Conservation (phyloP, 2,113 vertebrate genomes). For the Cettia cetti region DNA sequence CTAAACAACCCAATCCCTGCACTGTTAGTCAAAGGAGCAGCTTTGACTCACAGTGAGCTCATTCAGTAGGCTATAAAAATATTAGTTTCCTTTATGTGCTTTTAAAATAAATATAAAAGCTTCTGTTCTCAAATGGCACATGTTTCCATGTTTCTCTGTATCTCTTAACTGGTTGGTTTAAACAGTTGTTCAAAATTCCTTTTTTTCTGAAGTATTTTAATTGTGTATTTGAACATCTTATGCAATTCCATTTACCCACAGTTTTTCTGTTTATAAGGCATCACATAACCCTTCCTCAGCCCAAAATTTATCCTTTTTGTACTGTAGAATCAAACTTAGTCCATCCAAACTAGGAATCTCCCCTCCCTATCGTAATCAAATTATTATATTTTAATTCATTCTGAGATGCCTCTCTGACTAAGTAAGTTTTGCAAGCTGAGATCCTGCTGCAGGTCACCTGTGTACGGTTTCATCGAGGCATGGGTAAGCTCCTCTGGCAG, state of each 20-base stretch:
- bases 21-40: neutral
- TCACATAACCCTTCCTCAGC: neutral
- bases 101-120: constrained; percentile 4
- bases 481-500: neutral
- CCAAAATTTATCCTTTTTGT: neutral
- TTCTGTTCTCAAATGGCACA: constrained; percentile 55
- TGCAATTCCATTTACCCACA: neutral
- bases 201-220: neutral
- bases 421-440: neutral
- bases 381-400: neutral
- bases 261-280: neutral
- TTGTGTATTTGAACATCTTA: neutral
- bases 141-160: neutral
- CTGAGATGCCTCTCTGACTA: neutral
- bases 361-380: neutral
- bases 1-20: neutral
- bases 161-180: neutral
- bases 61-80: neutral
- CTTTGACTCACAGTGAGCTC: neutral
- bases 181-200: neutral
- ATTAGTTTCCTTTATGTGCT: neutral
- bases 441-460: neutral
- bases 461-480: accelerated
- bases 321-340: neutral
- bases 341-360: neutral